Percentiles rank a stretch among this genome's conserved stretches.
These are phyloP conservation scores for Sebastes schlegelii DNA, from an alignment of 2,113 vertebrate genomes.

Conservation along the genomic window DNA sequence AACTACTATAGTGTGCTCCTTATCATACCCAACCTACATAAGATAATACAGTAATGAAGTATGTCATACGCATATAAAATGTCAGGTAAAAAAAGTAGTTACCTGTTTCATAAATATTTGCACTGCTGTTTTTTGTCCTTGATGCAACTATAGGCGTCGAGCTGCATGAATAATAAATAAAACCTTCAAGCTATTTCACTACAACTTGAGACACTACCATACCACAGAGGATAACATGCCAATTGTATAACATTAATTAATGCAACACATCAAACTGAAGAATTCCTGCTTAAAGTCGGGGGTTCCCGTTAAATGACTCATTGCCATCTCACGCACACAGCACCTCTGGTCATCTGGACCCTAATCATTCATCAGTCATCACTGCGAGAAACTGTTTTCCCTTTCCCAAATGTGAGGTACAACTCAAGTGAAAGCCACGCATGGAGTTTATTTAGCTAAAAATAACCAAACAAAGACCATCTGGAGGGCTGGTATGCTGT, in stretches of 20 bases:
- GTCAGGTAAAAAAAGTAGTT: neutral
- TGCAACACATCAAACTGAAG: conserved; percentile 46
- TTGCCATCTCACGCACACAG: conserved; percentile 42
- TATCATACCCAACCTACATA: neutral
- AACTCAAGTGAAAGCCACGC: conserved; percentile 50
- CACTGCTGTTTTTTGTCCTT: neutral
- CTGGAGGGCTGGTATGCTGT: conserved; percentile 76
- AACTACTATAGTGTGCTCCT: neutral
- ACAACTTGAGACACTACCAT: conserved; percentile 16
- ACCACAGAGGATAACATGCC: conserved; percentile 17
- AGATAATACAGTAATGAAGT: neutral
- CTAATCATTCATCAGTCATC: conserved; percentile 63
- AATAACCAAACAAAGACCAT: conserved; percentile 83
- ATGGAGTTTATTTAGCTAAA: conserved; percentile 75
- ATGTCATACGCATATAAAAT: neutral
- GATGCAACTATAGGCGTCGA: neutral
- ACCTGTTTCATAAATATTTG: conserved; percentile 6
- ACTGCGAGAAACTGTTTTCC: conserved; percentile 32
- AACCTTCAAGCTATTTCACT: conserved; percentile 54
- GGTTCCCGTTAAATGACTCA: conserved; percentile 54
- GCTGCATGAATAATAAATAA: conserved; percentile 41
- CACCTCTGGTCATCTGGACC: conserved; percentile 44
- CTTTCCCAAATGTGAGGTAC: conserved; percentile 48
- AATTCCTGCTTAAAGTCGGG: conserved; percentile 30
- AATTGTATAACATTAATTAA: conserved; percentile 41